These are phyloP conservation scores for Zalophus californianus DNA, from an alignment of 2,797 vertebrate genomes.

Conservation along the genomic window DNA sequence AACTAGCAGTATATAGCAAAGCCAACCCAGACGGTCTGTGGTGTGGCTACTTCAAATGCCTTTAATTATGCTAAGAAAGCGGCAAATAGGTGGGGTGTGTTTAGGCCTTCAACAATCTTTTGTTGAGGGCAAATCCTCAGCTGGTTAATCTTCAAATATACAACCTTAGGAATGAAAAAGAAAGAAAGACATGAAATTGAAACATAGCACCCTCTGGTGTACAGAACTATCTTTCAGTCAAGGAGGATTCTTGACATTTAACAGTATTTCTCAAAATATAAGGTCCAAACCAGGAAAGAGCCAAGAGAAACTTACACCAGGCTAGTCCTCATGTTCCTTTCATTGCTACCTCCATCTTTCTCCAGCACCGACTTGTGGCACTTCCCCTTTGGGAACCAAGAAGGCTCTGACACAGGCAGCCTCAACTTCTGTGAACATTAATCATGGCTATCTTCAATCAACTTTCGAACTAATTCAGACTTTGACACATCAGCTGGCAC, in stretches of 20 bases:
- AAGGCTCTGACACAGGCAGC: background rate
- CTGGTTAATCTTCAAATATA: slow-evolving; percentile 40
- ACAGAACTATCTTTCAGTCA: slow-evolving; percentile 26
- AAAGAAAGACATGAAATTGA: slow-evolving; percentile 50
- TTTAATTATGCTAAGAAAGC: slow-evolving; percentile 44
- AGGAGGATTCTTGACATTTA: background rate
- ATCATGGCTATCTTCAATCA: background rate
- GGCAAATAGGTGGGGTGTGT: background rate
- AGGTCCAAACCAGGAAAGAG: background rate
- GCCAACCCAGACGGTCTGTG: background rate
- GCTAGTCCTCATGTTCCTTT: background rate
- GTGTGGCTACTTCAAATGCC: background rate
- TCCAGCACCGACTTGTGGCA: background rate
- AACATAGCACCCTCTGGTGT: slow-evolving; percentile 79
- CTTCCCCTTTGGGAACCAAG: background rate
- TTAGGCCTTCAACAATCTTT: slow-evolving; percentile 24
- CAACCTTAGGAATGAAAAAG: slow-evolving; percentile 43
- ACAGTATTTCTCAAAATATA: slow-evolving; percentile 51
- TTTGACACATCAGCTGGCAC: background rate
- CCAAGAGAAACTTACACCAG: background rate
- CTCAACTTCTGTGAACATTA: background rate
- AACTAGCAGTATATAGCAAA: background rate
- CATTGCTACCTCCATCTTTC: background rate
- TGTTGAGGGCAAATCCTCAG: slow-evolving; percentile 57
- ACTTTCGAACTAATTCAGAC: slow-evolving; percentile 1